phyloP scores from a whole-genome alignment of 92 coral and sea anemone genomes.

The Heteractis magnifica region DNA sequence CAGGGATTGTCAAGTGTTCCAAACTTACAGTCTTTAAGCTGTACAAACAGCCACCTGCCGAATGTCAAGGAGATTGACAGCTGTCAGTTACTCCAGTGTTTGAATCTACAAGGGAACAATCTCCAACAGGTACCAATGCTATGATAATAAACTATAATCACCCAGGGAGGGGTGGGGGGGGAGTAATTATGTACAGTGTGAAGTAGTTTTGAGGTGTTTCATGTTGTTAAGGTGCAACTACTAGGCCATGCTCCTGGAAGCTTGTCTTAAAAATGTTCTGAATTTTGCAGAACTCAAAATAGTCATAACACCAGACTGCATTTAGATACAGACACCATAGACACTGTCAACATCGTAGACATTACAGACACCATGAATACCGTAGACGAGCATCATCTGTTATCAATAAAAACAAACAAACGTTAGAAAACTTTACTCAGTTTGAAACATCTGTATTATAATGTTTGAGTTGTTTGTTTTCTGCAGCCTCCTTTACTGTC shows the following conservation, averaged over 20 bases:
- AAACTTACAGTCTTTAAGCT: constrained; percentile 62
- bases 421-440: background rate
- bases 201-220: background rate
- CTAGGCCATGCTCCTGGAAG: no score
- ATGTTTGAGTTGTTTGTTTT: background rate
- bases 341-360: no score
- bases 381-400: no score
- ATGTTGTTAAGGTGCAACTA: no score
- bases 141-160: background rate
- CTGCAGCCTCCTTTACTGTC: constrained; percentile 73
- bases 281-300: no score
- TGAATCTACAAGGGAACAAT: constrained; percentile 83
- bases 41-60: constrained; percentile 77
- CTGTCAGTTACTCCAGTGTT: constrained; percentile 65
- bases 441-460: no score
- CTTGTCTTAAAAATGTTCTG: no score
- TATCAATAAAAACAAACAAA: background rate
- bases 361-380: no score
- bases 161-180: background rate
- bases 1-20: constrained; percentile 78
- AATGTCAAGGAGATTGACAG: constrained; percentile 71
- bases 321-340: no score
- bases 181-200: background rate
- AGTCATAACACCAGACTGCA: no score
- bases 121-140: constrained; percentile 65